A percentile compares a stretch with the other conserved stretches of the same genome.
phyloP scores from a whole-genome alignment of 2,113 vertebrate species.

The Glaucomys volans region DNA sequence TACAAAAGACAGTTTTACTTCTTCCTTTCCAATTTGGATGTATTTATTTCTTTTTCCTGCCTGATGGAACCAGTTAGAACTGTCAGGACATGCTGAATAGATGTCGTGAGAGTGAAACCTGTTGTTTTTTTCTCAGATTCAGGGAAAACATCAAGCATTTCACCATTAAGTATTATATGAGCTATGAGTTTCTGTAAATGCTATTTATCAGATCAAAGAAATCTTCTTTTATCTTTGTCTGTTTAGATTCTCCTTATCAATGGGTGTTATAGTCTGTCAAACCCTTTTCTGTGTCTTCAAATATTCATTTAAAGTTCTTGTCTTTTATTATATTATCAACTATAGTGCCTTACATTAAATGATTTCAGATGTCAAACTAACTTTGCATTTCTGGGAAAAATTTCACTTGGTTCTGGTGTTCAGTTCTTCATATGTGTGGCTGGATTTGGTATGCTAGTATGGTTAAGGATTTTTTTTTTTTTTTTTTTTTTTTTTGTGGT shows the following conservation, averaged over 20 bases:
- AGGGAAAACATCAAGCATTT: not conserved
- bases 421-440: not conserved
- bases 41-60: constrained; percentile 30
- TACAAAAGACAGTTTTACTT: not conserved
- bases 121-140: not conserved
- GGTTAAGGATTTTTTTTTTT: not conserved
- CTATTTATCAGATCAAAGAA: constrained; percentile 18
- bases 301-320: not conserved
- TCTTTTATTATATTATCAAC: not conserved
- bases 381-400: constrained; percentile 24
- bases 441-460: not conserved
- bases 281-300: not conserved
- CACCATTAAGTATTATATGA: not conserved
- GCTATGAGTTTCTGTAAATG: constrained; percentile 10
- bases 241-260: not conserved
- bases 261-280: not conserved
- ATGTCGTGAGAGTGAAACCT: not conserved
- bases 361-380: constrained; percentile 48
- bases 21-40: not conserved
- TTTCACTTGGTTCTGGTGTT: not conserved
- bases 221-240: constrained; percentile 13
- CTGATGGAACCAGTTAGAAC: not conserved
- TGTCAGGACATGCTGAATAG: not conserved
- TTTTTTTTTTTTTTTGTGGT: too few species aligned
- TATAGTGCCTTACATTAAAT: not conserved